A percentile compares a stretch with the other conserved stretches of the same genome.
Evolutionary conservation across 2,888 invertebrate genomes (phyloP).

Genomic region (Periphyllus acericola): DNA sequence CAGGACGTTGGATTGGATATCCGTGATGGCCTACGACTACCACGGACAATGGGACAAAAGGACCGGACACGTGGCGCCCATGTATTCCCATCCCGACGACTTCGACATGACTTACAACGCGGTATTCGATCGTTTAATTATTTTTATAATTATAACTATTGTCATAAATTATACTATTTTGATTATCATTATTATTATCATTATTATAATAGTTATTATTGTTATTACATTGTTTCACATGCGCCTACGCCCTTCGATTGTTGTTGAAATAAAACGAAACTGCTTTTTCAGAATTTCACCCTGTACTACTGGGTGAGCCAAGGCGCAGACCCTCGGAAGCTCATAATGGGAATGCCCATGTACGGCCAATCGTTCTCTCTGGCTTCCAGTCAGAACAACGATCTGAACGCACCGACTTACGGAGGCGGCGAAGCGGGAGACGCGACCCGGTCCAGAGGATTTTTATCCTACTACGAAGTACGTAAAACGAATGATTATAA

Average conservation of each 20-base stretch:
- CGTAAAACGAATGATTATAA: conserved; percentile 43
- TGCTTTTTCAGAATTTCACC: conserved; percentile 79
- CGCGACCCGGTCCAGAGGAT: conserved; percentile 86
- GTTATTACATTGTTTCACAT: no score
- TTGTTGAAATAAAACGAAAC: background rate
- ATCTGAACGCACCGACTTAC: conserved; percentile 81
- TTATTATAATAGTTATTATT: no score
- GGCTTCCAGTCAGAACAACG: conserved; percentile 74
- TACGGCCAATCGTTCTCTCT: conserved; percentile 90
- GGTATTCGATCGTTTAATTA: conserved; percentile 68
- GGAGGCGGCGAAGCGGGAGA: conserved; percentile 91
- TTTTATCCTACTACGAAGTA: conserved; percentile 88
- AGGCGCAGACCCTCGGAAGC: conserved; percentile 81
- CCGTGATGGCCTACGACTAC: conserved; percentile 91
- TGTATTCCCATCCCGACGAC: conserved; percentile 81
- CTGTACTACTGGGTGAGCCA: conserved; percentile 86
- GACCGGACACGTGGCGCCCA: conserved; percentile 89
- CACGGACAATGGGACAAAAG: conserved; percentile 93
- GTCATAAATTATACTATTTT: no score
- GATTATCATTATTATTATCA: no score
- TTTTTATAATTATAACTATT: background rate
- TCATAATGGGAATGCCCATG: conserved; percentile 88
- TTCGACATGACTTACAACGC: conserved; percentile 82
- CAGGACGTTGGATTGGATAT: conserved; percentile 85
- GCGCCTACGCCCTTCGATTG: no score